These are phyloP conservation scores for Cyclophora punctaria DNA, from an alignment of 2,888 invertebrate species.

Conservation along the genomic window DNA sequence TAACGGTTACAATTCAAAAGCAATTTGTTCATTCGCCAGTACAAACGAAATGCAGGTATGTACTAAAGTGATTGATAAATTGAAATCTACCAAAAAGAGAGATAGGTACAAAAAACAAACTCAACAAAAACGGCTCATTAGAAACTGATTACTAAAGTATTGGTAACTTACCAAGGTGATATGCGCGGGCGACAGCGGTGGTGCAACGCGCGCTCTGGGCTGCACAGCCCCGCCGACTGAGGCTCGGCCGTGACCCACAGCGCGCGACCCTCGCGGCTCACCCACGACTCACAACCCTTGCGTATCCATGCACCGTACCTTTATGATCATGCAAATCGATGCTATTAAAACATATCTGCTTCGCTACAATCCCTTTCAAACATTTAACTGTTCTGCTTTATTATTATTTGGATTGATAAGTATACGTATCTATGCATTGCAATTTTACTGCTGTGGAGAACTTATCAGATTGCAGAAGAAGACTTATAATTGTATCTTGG, in stretches of 20 bases:
- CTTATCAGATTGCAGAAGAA: too few relatives aligned
- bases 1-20: too few relatives aligned
- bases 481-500: too few relatives aligned
- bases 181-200: slow-evolving; percentile 39
- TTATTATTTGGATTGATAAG: slow-evolving; percentile 1
- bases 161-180: slow-evolving; percentile 27
- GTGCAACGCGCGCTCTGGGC: slow-evolving; percentile 39
- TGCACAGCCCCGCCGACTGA: slow-evolving; percentile 55
- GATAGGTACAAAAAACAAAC: neutral
- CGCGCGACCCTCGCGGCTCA: slow-evolving; percentile 60
- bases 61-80: too few relatives aligned
- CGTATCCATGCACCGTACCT: slow-evolving; percentile 58
- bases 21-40: too few relatives aligned
- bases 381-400: neutral
- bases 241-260: slow-evolving; percentile 54
- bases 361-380: slow-evolving; percentile 1
- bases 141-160: neutral
- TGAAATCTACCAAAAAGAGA: neutral
- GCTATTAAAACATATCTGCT: too few relatives aligned
- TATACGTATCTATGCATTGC: too few relatives aligned
- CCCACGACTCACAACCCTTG: slow-evolving; percentile 55
- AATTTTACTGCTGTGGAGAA: too few relatives aligned
- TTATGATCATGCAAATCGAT: slow-evolving; percentile 27
- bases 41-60: too few relatives aligned
- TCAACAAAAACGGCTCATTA: too few relatives aligned